A percentile compares a stretch with the other conserved stretches of the same genome.
These are phyloP conservation scores for Flabesymbios commensalis DNA, from an alignment of 2,888 invertebrate species.

Conservation along the genomic window DNA sequence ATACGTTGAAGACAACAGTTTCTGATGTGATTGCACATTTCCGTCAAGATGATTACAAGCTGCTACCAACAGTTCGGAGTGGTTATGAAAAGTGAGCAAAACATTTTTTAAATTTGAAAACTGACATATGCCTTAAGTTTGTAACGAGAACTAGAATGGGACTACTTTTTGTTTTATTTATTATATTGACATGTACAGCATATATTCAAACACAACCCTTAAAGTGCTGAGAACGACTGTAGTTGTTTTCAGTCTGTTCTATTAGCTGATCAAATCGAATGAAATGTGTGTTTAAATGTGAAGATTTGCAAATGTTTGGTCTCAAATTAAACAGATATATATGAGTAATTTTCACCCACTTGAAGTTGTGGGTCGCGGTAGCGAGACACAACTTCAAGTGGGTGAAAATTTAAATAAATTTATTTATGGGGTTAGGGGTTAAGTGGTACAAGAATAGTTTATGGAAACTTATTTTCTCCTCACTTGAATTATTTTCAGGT, in stretches of 20 bases:
- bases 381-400: not conserved
- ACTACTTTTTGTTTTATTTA: too few species aligned
- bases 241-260: not conserved
- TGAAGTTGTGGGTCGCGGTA: too few species aligned
- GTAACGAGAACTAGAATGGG: too few species aligned
- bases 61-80: not conserved
- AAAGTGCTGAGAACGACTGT: too few species aligned
- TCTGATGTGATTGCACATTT: constrained; percentile 73
- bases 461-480: not conserved
- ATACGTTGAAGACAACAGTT: constrained; percentile 73
- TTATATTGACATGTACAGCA: not conserved
- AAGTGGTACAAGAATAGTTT: not conserved
- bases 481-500: constrained; percentile 16
- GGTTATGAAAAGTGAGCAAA: constrained; percentile 21
- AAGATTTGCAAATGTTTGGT: too few species aligned
- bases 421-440: not conserved
- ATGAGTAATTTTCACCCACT: too few species aligned
- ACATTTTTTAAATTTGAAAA: not conserved
- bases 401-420: not conserved
- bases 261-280: too few species aligned
- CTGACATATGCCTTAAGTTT: not conserved
- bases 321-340: too few species aligned
- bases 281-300: too few species aligned
- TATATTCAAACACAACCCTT: not conserved
- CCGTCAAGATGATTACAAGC: constrained; percentile 72